Conservation (phyloP, 1,140 invertebrate genomes). For the Cyclina sinensis region DNA sequence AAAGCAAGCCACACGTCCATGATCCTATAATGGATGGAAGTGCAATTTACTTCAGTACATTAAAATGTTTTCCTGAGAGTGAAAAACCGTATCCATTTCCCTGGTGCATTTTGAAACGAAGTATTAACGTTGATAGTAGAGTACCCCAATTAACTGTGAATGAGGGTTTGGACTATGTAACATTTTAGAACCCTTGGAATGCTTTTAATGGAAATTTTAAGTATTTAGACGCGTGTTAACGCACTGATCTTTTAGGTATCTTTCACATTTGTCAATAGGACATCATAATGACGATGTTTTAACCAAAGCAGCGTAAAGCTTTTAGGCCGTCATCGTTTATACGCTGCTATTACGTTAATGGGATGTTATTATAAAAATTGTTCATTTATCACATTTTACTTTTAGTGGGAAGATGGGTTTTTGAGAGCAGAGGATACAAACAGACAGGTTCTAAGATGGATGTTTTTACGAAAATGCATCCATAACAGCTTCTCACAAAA, state of each 20-base stretch:
- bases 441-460: slow-evolving; percentile 35
- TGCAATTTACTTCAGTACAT: slow-evolving; percentile 50
- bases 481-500: neutral
- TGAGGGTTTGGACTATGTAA: slow-evolving; percentile 47
- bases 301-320: slow-evolving; percentile 63
- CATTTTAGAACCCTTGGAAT: slow-evolving; percentile 45
- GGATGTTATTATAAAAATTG: slow-evolving; percentile 66
- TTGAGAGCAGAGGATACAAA: slow-evolving; percentile 24
- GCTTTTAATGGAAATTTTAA: slow-evolving; percentile 69
- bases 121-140: slow-evolving; percentile 37
- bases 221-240: slow-evolving; percentile 61
- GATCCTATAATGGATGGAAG: slow-evolving; percentile 50
- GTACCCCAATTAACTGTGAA: slow-evolving; percentile 55
- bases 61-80: slow-evolving; percentile 38
- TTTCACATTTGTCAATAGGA: slow-evolving; percentile 67
- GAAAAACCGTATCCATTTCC: slow-evolving; percentile 57
- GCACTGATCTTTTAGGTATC: slow-evolving; percentile 58
- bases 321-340: slow-evolving; percentile 66
- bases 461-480: slow-evolving; percentile 31
- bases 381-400: slow-evolving; percentile 67
- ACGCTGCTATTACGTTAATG: slow-evolving; percentile 66
- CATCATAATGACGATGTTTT: slow-evolving; percentile 65
- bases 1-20: slow-evolving; percentile 41
- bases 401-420: slow-evolving; percentile 34
- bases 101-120: slow-evolving; percentile 46